phyloP scores from a whole-genome alignment of 2,797 vertebrate species.

The Anas bernieri region DNA sequence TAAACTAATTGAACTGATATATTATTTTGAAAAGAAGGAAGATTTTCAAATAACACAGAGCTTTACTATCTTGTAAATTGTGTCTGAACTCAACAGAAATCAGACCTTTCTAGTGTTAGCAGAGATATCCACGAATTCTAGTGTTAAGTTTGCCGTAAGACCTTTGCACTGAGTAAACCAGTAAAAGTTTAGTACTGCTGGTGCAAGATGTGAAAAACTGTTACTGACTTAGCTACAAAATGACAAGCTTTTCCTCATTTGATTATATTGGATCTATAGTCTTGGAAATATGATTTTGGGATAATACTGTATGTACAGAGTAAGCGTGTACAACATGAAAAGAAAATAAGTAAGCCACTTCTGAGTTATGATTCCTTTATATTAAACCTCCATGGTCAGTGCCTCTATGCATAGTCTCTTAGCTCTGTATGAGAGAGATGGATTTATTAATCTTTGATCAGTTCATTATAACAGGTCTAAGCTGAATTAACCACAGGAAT shows the following conservation, averaged over 20 bases:
- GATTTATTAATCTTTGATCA: not conserved
- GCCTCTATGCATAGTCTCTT: not conserved
- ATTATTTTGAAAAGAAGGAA: not conserved
- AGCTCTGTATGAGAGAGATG: not conserved
- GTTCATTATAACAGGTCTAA: not conserved
- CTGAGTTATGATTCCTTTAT: not conserved
- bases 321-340: not conserved
- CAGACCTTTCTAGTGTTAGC: not conserved
- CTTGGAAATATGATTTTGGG: not conserved
- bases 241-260: not conserved
- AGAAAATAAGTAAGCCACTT: not conserved
- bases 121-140: accelerated
- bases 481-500: not conserved
- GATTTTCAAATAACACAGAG: not conserved
- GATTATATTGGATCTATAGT: not conserved
- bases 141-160: not conserved
- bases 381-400: not conserved
- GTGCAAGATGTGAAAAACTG: not conserved
- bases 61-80: not conserved
- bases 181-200: not conserved
- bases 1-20: not conserved
- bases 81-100: not conserved
- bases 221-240: not conserved
- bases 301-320: not conserved
- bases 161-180: not conserved